Conservation (phyloP, 2,888 invertebrate species). For the Tridacna gigas region DNA sequence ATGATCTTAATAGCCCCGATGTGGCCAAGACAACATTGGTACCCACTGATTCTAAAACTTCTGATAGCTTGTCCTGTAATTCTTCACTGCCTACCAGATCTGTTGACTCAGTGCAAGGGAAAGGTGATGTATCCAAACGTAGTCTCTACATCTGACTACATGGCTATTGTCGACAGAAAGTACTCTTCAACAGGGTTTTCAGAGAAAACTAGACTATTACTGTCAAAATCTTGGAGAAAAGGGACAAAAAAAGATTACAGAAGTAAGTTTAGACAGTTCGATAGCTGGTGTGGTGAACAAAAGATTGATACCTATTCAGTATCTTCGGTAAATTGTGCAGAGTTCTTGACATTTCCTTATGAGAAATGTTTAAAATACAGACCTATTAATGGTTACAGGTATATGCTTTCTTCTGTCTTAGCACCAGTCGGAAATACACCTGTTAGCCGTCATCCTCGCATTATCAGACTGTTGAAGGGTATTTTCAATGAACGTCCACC, state of each 20-base stretch:
- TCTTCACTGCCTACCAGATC: constrained; percentile 13
- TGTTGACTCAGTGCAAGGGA: constrained; percentile 23
- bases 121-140: constrained; percentile 26
- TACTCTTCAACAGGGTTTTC: too few relatives aligned
- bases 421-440: too few relatives aligned
- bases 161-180: constrained; percentile 46
- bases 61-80: constrained; percentile 36
- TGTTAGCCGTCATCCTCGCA: too few relatives aligned
- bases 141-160: too few relatives aligned
- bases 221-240: constrained; percentile 28
- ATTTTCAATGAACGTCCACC: too few relatives aligned
- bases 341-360: constrained; percentile 41
- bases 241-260: constrained; percentile 28
- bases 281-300: constrained; percentile 38
- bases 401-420: constrained; percentile 35
- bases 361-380: constrained; percentile 28
- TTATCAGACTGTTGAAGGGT: too few relatives aligned
- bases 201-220: too few relatives aligned
- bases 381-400: constrained; percentile 33
- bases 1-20: too few relatives aligned
- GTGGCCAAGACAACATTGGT: too few relatives aligned
- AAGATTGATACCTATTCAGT: constrained; percentile 48
- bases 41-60: constrained; percentile 27
- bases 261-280: too few relatives aligned
- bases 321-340: too few relatives aligned